Percentiles rank a stretch among this genome's conserved stretches.
Conservation (phyloP, 2,113 vertebrate species). For the Muscicapa adusta region DNA sequence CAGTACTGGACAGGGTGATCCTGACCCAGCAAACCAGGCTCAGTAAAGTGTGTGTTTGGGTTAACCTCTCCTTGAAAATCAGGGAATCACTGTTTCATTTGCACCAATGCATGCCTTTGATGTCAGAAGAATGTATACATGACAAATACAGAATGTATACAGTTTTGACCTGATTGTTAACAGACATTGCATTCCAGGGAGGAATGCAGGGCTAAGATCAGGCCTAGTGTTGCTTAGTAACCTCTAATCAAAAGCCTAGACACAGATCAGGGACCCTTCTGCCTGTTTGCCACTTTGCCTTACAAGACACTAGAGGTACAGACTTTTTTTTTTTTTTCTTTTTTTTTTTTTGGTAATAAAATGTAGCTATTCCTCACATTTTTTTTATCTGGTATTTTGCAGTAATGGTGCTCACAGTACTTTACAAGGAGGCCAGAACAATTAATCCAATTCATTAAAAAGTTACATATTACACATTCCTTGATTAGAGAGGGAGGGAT, state of each 20-base stretch:
- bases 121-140: neutral
- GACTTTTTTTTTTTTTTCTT: neutral
- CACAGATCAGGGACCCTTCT: neutral
- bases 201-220: neutral
- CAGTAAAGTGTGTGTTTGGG: neutral
- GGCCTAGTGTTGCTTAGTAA: constrained; percentile 9
- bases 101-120: neutral
- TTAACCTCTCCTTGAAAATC: neutral
- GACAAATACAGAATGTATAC: neutral
- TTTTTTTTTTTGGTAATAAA: neutral
- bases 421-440: neutral
- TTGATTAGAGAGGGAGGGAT: neutral
- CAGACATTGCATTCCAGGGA: neutral
- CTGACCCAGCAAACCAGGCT: neutral
- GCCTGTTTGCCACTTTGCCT: neutral
- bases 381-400: neutral
- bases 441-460: neutral
- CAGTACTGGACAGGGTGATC: neutral
- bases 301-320: neutral
- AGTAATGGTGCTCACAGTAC: neutral
- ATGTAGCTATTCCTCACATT: neutral
- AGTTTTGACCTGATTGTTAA: neutral
- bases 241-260: neutral
- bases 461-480: neutral
- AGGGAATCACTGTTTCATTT: neutral